Base-by-base conservation (phyloP, 2,888 invertebrate genomes). In the Selenia dentaria region DNA sequence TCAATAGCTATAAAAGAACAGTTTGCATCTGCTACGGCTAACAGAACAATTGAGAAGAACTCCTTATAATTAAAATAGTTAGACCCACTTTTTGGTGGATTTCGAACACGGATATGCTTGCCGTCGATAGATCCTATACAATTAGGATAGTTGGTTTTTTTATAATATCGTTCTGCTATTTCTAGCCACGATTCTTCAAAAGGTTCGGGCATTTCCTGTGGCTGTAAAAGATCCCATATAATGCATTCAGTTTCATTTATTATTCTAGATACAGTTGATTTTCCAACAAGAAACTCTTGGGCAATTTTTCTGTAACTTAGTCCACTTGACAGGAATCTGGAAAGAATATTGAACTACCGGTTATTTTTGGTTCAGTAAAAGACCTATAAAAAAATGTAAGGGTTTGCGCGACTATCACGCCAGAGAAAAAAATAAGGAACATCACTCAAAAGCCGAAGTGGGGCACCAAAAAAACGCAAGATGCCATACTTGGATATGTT, bases 381-480 rank as follows among this genome's bases (percentile, higher is more conserved):
- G 59, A 65, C 27, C 43, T 69, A 45, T 62, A 67, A 54, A 67
- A 63, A 69, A 67, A 60, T 67, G 64, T 66, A 68, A 68, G 36
- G 60, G 63, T 32, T 46, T 67, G n/a, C 58, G 67, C 6, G 68
- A 68, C 49, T 63, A 66, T 48, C 54, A 57, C 39, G 52, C 50
- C n/a, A 53, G 67, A 55, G 62, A 66, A 44, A 58, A 59, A 52
- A 53, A 59, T 32, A 67, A 63, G 55, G 54, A 31, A 33, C 40
- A 3, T 26, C 16, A 1, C 38, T 46, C 43, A 52, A 57, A 48
- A 54, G 45, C 29, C 43, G 54, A 44, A 50, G 51, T 51, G 33
- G 33, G 45, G 41, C 47, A 39, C 6, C 46, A 51, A 58, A 55
- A 40, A 58, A 55, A 43, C 53, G 54, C 39, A 54, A 55, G 38